Percentiles rank a stretch among this genome's conserved stretches.
Evolutionary conservation across 2,888 invertebrate species (phyloP).

Genomic region (Linnaemya tessellans): DNA sequence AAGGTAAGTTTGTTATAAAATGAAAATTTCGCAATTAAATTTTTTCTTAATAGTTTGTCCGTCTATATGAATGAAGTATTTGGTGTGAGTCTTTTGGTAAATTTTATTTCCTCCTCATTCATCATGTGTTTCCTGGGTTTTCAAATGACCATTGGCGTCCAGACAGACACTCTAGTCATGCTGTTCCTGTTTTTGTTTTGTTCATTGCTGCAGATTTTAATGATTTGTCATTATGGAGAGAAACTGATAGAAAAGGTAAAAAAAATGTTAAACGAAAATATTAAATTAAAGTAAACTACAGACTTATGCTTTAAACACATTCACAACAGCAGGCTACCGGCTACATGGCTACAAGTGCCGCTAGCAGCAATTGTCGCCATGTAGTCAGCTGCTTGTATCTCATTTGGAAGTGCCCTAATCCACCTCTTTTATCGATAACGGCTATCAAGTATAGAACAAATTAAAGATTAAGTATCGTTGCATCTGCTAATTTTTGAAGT

Average conservation of each 20-base stretch:
- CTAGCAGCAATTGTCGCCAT: too few relatives aligned
- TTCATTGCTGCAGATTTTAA: conserved; percentile 78
- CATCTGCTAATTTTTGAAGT: too few relatives aligned
- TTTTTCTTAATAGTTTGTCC: conserved; percentile 71
- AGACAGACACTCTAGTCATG: conserved; percentile 76
- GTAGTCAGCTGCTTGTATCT: too few relatives aligned
- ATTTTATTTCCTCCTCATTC: conserved; percentile 77
- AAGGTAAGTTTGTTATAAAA: conserved; percentile 63
- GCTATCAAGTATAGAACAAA: too few relatives aligned
- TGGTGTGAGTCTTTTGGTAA: conserved; percentile 78
- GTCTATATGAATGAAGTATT: conserved; percentile 78
- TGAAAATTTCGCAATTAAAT: neutral
- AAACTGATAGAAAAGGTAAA: conserved; percentile 76
- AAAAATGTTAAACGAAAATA: neutral
- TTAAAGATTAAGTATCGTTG: too few relatives aligned
- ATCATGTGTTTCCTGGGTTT: conserved; percentile 81
- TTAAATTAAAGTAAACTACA: neutral
- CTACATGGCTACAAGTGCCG: too few relatives aligned
- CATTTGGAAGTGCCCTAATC: too few relatives aligned
- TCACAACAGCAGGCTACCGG: too few relatives aligned
- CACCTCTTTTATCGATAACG: too few relatives aligned
- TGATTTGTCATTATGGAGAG: conserved; percentile 79
- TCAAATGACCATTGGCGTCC: conserved; percentile 78
- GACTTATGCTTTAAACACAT: too few relatives aligned
- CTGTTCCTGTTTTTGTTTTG: conserved; percentile 78